Percentiles rank a stretch among this genome's conserved stretches.
Evolutionary conservation across 2,888 invertebrate species (phyloP).

Genomic region (Chromoteleia sp.): DNA sequence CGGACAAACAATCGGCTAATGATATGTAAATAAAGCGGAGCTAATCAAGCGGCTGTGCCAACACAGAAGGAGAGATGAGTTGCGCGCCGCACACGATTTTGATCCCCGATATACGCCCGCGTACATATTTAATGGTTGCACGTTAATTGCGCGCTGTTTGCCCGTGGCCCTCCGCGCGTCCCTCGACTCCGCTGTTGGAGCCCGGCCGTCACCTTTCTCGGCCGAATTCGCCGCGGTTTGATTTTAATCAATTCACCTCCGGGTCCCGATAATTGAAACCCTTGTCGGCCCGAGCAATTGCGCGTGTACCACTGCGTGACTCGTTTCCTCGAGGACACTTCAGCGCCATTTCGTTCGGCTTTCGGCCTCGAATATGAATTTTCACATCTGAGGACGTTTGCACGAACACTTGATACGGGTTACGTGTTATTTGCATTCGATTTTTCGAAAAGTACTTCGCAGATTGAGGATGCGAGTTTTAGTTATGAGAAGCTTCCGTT

Average conservation of each 20-base stretch:
- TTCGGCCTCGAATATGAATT: slow-evolving; percentile 41
- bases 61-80: slow-evolving; percentile 82
- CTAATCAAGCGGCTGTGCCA: slow-evolving; percentile 84
- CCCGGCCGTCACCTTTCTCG: slow-evolving; percentile 71
- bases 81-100: slow-evolving; percentile 75
- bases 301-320: slow-evolving; percentile 43
- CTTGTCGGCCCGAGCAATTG: slow-evolving; percentile 55
- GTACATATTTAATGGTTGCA: slow-evolving; percentile 83
- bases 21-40: slow-evolving; percentile 84
- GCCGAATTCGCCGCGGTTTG: slow-evolving; percentile 77
- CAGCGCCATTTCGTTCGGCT: slow-evolving; percentile 41
- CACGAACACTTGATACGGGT: slow-evolving; percentile 27
- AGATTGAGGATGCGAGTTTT: too few species aligned
- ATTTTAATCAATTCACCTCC: slow-evolving; percentile 82
- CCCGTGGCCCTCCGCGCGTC: slow-evolving; percentile 77
- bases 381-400: slow-evolving; percentile 23
- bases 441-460: too few species aligned
- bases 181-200: slow-evolving; percentile 32
- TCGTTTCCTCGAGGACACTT: slow-evolving; percentile 56
- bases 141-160: slow-evolving; percentile 83
- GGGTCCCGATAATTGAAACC: slow-evolving; percentile 76
- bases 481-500: too few species aligned
- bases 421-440: slow-evolving; percentile 18
- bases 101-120: slow-evolving; percentile 79
- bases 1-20: slow-evolving; percentile 83